phyloP scores from a whole-genome alignment of 2,113 vertebrate species.

The Oxyruncus cristatus region DNA sequence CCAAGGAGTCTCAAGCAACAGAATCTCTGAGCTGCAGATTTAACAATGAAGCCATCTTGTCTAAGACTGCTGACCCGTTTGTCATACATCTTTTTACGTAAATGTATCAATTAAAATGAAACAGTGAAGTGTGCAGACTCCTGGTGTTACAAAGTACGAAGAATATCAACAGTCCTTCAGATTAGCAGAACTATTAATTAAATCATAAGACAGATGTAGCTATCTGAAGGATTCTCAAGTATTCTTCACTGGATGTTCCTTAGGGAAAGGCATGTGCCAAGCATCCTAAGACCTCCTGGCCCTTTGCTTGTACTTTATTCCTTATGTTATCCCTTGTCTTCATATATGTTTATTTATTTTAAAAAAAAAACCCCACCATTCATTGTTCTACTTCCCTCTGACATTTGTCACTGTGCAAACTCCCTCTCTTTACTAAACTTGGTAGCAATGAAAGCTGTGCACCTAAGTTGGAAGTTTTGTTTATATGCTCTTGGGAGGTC shows the following conservation, averaged over 20 bases:
- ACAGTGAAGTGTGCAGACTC: background rate
- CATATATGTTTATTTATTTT: background rate
- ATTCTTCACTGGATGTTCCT: background rate
- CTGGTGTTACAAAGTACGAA: background rate
- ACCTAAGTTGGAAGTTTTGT: background rate
- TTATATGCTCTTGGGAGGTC: background rate
- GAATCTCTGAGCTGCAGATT: background rate
- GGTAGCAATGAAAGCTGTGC: background rate
- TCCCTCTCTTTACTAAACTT: background rate
- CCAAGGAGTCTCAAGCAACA: background rate
- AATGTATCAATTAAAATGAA: background rate
- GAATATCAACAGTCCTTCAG: background rate
- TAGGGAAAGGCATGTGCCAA: background rate
- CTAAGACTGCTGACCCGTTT: background rate
- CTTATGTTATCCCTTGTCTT: background rate
- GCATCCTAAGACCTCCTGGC: background rate
- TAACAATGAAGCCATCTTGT: background rate
- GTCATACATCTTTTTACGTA: background rate
- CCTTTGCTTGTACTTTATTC: background rate
- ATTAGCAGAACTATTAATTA: background rate
- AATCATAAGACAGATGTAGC: background rate
- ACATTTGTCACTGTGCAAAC: background rate
- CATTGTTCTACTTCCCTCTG: background rate
- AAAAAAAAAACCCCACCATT: rapidly evolving
- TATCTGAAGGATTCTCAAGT: background rate